Evolutionary conservation across 2,797 vertebrate species (phyloP), one percentile per base, ranked within the genome.

Genomic region (Leuciscus waleckii): DNA sequence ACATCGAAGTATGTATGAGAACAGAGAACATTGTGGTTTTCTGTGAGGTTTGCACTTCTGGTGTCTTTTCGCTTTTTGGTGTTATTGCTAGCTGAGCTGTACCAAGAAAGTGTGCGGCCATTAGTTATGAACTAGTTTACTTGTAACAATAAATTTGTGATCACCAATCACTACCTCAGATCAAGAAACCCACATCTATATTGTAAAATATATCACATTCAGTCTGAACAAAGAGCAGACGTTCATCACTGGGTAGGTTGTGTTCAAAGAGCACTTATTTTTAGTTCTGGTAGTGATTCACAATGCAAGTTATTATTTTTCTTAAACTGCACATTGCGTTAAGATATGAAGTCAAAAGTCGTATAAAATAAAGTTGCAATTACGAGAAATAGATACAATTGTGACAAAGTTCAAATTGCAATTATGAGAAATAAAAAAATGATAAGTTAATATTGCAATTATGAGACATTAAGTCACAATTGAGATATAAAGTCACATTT

Each of bases 11-110:
- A 4, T 65, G 1, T 17, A 74, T 29, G 17, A 69, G 35, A 39
- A 56, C 19, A n/a, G 46, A 84, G 75, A 43, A 10, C 19, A 9
- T 8, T 76, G 71, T 49, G 82, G 73, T 84, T 69, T 78, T 49
- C 37, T 77, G 11, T 43, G 35, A 23, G 74, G 73, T 69, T 69
- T 49, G 3, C 6, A 19, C n/a, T 39, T 83, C 5, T 69, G 3
- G 11, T 17, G 63, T 41, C 2, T 49, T 49, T 21, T 7, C 35
- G 14, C 51, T n/a, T 29, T 76, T 14, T 69, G 5, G 11, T 17
- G 35, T 54, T 1, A 41, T 17, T 29, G 46, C 6, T 71, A 19
- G 13, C 3, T 29, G 7, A 67, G 4, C 39, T 78, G 10, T 32
- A 41, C 10, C 32, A 78, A 81, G 63, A n/a, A 41, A 43, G n/a